phyloP scores from a whole-genome alignment of 2,113 vertebrate species.

The Callionymus lyra region DNA sequence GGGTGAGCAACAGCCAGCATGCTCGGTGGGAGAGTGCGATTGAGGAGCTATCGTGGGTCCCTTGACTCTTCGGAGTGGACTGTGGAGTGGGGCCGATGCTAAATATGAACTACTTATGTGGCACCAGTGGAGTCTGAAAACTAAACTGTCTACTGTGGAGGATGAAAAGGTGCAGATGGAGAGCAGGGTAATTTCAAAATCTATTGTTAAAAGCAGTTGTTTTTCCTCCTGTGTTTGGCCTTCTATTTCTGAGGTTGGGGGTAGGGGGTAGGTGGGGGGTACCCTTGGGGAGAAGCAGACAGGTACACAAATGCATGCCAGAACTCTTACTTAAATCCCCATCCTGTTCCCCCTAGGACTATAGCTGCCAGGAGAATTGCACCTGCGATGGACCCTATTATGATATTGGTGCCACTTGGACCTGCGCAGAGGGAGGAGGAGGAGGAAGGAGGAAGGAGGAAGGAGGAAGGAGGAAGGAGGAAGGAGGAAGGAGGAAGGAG shows the following conservation, averaged over 20 bases:
- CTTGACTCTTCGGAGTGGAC: constrained; percentile 9
- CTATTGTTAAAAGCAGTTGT: too few relatives aligned
- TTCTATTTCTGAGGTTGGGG: constrained; percentile 13
- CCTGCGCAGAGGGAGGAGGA: constrained; percentile 73
- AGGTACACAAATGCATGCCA: constrained; percentile 66
- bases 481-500: constrained; percentile 36
- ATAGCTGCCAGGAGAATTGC: constrained; percentile 95
- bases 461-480: constrained; percentile 34
- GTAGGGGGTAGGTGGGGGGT: constrained; percentile 15
- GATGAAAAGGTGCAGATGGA: constrained; percentile 2
- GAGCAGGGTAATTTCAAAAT: background rate
- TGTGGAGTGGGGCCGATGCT: constrained; percentile 19
- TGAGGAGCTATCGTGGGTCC: constrained; percentile 6
- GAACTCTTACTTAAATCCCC: constrained; percentile 97
- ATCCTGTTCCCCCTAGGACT: constrained; percentile 95
- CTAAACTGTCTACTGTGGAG: background rate
- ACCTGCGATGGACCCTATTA: constrained; percentile 95
- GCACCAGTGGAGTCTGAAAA: too few relatives aligned
- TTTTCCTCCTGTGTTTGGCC: too few relatives aligned
- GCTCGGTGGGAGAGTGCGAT: constrained; percentile 32
- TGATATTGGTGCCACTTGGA: constrained; percentile 98
- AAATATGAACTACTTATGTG: background rate
- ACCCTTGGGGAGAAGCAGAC: constrained; percentile 56
- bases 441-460: constrained; percentile 36
- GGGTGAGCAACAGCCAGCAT: constrained; percentile 38